Conservation (phyloP, 2,888 invertebrate genomes). For the Eupithecia pulchellata region DNA sequence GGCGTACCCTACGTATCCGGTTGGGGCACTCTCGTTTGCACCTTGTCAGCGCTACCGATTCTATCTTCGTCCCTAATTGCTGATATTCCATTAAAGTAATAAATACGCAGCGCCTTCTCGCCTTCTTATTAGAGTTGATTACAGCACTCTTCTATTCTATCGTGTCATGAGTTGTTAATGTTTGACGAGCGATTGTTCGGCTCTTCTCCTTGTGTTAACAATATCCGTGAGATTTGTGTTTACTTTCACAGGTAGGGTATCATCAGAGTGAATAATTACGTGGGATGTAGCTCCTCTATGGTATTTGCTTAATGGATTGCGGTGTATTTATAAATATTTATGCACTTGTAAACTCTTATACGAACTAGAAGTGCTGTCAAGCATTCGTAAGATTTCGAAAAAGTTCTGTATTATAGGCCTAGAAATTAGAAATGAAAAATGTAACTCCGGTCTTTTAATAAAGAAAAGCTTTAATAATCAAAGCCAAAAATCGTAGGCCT, state of each 20-base stretch:
- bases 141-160: constrained; percentile 77
- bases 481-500: not conserved
- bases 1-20: constrained; percentile 71
- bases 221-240: constrained; percentile 67
- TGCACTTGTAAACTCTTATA: constrained; percentile 47
- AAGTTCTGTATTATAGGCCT: not conserved
- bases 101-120: constrained; percentile 79
- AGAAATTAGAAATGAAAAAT: not conserved
- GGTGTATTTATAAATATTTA: constrained; percentile 44
- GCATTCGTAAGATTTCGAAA: not conserved
- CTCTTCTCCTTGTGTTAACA: constrained; percentile 64
- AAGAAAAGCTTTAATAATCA: not conserved
- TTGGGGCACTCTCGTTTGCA: constrained; percentile 81
- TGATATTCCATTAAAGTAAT: constrained; percentile 84
- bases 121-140: constrained; percentile 80
- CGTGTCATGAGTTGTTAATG: constrained; percentile 75
- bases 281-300: constrained; percentile 53
- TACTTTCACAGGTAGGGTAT: constrained; percentile 64
- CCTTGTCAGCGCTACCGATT: constrained; percentile 84
- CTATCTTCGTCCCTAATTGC: constrained; percentile 80
- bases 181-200: constrained; percentile 70
- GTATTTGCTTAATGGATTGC: constrained; percentile 55
- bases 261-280: constrained; percentile 63
- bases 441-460: not conserved
- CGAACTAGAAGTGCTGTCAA: not conserved